Base-by-base conservation (phyloP, 2,888 invertebrate genomes). In the Synergus umbraculus region DNA sequence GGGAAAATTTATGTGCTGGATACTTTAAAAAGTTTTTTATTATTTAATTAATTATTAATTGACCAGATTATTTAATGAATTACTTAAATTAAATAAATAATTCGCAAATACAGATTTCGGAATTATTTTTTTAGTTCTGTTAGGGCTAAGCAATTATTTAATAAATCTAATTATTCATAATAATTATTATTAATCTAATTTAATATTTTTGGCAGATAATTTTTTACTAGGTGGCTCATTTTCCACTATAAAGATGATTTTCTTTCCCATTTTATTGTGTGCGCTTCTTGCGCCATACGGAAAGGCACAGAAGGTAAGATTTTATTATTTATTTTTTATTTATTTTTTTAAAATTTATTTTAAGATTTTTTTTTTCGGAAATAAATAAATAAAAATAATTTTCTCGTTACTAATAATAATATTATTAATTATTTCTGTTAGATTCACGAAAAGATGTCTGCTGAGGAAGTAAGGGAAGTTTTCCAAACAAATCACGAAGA, bases 401-500 rank as follows among this genome's bases (percentile, higher is more conserved):
- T 29, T 29, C 2, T 29, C 22, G 22, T 37, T 37, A 37, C 8
- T 9, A 2, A 54, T 54, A 54, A n/a, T 54, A 54, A 54, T 54
- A 7, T 15, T 7, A 54, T 15, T 1, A 54, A 54, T n/a, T 9
- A 54, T 60, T 73, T 22, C 63, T 82, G 83, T 79, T 66, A 89
- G 89, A 83, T 90, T 37, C 89, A 89, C 78, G 54, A 87, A 18
- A 79, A 84, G 41, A 87, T 90, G 89, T 89, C 88, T 5, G 49
- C 83, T 1, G 83, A 85, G 10, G 89, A 90, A 83, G 82, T 89
- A 46, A 82, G 79, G 78, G 69, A 77, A 18, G 76, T 88, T 18
- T 90, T 90, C 76, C 84, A 86, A 73, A 86, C 83, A 10, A 78
- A 80, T 13, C 82, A 82, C 12, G 54, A 54, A n/a, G 13, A 54